Evolutionary conservation across 2,888 invertebrate species (phyloP).

Genomic region (Rhimphoctona megacephalus): DNA sequence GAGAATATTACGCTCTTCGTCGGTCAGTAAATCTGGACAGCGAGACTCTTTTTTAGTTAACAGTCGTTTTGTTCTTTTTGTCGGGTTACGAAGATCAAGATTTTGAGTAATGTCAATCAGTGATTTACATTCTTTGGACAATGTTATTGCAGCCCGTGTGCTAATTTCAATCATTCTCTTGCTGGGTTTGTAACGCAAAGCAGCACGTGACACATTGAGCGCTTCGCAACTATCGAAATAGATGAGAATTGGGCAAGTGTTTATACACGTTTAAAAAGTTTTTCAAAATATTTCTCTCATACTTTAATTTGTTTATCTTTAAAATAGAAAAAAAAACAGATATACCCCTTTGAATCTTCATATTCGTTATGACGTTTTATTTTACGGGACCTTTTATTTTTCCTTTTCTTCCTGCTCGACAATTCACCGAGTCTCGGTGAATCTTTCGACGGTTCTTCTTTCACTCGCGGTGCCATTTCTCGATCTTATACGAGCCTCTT

Average conservation of each 20-base stretch:
- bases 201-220: constrained; percentile 66
- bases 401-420: background rate
- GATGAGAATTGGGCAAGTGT: constrained; percentile 33
- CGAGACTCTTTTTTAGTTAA: constrained; percentile 66
- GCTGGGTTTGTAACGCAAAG: constrained; percentile 73
- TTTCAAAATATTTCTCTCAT: background rate
- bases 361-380: background rate
- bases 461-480: constrained; percentile 51
- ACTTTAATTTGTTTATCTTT: background rate
- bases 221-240: background rate
- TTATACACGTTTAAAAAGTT: background rate
- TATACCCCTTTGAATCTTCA: background rate
- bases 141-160: constrained; percentile 57
- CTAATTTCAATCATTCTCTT: constrained; percentile 72
- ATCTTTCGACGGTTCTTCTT: constrained; percentile 39
- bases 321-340: background rate
- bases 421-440: constrained; percentile 64
- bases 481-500: background rate
- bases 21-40: constrained; percentile 71
- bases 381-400: background rate
- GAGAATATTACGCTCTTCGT: constrained; percentile 70
- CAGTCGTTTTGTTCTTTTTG: constrained; percentile 10
- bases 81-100: constrained; percentile 30
- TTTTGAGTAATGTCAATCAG: constrained; percentile 24
- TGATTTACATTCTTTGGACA: constrained; percentile 68